These are phyloP conservation scores for Periparus ater DNA, from an alignment of 2,797 vertebrate genomes.

Conservation along the genomic window DNA sequence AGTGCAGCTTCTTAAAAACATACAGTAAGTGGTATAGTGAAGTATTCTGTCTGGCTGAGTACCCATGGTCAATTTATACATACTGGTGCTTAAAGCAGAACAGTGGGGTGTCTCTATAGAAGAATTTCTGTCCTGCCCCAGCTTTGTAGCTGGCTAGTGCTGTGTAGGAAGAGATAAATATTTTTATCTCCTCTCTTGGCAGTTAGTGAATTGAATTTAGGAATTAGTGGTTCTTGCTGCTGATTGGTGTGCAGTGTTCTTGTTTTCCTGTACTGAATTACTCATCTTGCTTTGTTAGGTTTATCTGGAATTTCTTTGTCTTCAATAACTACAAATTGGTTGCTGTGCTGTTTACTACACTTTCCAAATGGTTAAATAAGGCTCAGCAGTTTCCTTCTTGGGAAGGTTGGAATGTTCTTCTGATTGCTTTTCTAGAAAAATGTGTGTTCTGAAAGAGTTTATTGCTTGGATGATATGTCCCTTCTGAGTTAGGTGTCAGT, in stretches of 20 bases:
- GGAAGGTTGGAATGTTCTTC: background rate
- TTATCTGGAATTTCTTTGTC: background rate
- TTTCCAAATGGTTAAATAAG: background rate
- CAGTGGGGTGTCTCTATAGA: background rate
- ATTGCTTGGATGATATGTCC: background rate
- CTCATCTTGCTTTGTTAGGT: constrained; percentile 23
- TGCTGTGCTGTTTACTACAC: background rate
- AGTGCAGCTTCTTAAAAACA: background rate
- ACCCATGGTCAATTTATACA: background rate
- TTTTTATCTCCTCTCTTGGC: constrained; percentile 14
- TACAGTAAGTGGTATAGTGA: background rate
- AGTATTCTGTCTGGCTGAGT: background rate
- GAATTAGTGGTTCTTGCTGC: background rate
- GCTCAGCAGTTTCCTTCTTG: background rate
- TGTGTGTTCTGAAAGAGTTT: background rate
- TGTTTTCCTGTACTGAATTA: constrained; percentile 22
- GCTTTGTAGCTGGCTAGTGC: background rate
- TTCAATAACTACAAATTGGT: background rate
- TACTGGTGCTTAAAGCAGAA: background rate
- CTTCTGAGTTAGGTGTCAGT: background rate
- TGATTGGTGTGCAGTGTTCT: background rate
- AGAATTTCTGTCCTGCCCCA: background rate
- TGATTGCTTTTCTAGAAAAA: background rate
- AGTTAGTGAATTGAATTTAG: constrained; percentile 38
- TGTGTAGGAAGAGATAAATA: background rate